Evolutionary conservation across 2,113 vertebrate species (phyloP).

Genomic region (Serinus canaria): DNA sequence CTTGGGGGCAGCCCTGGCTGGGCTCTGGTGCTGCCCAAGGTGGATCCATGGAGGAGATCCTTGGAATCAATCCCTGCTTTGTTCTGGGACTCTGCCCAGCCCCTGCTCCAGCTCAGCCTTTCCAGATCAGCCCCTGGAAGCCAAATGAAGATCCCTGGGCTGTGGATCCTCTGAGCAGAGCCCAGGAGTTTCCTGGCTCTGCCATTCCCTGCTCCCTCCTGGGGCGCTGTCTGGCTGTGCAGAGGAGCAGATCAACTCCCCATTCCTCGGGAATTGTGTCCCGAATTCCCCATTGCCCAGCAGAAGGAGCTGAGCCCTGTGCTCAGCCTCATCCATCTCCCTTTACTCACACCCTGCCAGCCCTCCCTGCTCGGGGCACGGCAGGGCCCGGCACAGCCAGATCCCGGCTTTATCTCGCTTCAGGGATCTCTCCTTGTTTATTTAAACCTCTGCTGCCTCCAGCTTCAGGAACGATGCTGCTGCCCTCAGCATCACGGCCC

Average conservation of each 20-base stretch:
- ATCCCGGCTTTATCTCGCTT: constrained; percentile 59
- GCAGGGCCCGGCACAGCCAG: constrained; percentile 38
- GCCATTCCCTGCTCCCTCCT: neutral
- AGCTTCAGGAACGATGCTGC: constrained; percentile 32
- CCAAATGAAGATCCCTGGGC: neutral
- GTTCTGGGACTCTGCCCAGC: no score
- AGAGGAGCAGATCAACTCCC: neutral
- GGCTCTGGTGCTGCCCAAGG: no score
- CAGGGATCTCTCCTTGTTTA: constrained; percentile 55
- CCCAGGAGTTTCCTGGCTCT: neutral
- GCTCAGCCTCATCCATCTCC: constrained; percentile 38
- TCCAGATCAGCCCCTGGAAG: no score
- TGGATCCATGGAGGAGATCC: no score
- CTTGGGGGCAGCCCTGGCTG: no score
- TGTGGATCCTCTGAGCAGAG: neutral
- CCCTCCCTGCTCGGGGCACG: neutral
- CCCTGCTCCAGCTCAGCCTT: no score
- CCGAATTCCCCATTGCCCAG: neutral
- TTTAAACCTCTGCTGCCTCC: constrained; percentile 53
- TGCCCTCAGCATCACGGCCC: constrained; percentile 31
- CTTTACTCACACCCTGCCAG: neutral
- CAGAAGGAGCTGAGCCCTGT: neutral
- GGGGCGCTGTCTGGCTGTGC: neutral
- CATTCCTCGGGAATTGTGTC: neutral
- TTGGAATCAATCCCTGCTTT: no score